Evolutionary conservation across 2,113 vertebrate species (phyloP).

Genomic region (Rhinogobius similis): DNA sequence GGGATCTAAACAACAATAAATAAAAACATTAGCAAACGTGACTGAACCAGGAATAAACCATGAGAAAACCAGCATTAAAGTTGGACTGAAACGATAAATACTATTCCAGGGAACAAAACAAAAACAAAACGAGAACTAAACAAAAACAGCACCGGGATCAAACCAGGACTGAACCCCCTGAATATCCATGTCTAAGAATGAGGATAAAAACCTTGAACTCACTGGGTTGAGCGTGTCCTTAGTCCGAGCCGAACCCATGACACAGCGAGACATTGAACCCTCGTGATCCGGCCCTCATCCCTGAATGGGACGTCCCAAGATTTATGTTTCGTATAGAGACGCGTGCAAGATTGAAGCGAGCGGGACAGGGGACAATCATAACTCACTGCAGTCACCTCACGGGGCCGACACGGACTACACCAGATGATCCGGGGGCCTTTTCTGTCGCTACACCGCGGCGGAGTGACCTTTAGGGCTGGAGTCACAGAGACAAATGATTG

Average conservation of each 20-base stretch:
- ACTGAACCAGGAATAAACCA: no score
- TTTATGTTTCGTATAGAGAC: background rate
- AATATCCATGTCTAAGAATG: no score
- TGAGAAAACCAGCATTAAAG: no score
- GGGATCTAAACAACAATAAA: no score
- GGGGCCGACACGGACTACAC: background rate
- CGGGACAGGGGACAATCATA: background rate
- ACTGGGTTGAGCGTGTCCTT: background rate
- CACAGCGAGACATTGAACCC: background rate
- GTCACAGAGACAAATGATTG: conserved; percentile 18
- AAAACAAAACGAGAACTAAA: no score
- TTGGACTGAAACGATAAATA: no score
- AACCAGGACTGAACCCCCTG: no score
- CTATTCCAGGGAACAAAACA: no score
- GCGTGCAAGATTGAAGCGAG: background rate
- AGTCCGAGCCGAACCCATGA: background rate
- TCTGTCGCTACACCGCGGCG: conserved; percentile 14
- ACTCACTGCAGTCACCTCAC: background rate
- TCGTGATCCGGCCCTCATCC: background rate
- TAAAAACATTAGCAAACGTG: no score
- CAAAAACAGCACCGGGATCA: no score
- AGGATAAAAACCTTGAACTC: background rate
- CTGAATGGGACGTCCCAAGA: background rate
- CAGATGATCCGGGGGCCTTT: background rate
- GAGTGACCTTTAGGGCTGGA: conserved; percentile 34